These are phyloP conservation scores for Zaprionus camerounensis DNA, from an alignment of 1,140 invertebrate genomes.

Conservation along the genomic window DNA sequence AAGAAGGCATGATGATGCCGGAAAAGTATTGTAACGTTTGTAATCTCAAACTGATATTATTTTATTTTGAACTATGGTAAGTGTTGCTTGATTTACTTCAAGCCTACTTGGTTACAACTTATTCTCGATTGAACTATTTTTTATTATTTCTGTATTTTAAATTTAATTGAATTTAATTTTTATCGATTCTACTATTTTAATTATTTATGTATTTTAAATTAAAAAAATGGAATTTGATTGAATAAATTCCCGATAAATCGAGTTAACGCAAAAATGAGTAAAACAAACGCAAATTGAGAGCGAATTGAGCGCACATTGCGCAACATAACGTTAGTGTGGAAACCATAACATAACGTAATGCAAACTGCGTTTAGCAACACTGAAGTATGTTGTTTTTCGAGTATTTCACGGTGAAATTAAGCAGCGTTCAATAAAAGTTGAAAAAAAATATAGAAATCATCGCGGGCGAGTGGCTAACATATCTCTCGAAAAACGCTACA, in stretches of 20 bases:
- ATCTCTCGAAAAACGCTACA: conserved; percentile 20
- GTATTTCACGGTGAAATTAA: conserved; percentile 49
- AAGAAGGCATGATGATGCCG: background rate
- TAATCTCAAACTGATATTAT: background rate
- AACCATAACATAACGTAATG: background rate
- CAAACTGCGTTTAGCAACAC: conserved; percentile 18
- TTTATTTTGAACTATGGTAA: background rate
- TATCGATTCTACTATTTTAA: too few species aligned
- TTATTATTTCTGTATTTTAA: too few species aligned
- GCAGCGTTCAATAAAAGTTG: conserved; percentile 41
- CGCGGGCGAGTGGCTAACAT: conserved; percentile 17
- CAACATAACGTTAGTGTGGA: background rate
- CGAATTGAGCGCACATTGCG: conserved; percentile 1
- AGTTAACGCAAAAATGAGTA: conserved; percentile 8
- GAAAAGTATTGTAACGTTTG: background rate
- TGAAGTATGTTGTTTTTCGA: conserved; percentile 42
- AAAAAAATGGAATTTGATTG: background rate
- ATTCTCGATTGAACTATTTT: too few species aligned
- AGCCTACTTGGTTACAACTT: too few species aligned
- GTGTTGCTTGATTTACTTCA: background rate
- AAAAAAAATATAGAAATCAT: conserved; percentile 30
- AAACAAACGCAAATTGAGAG: conserved; percentile 14
- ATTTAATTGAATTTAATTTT: too few species aligned
- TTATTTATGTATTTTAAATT: too few species aligned
- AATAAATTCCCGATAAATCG: background rate